Evolutionary conservation across 64 coral and sea anemone genomes (phyloP).

Genomic region (Pocillopora damicornis): DNA sequence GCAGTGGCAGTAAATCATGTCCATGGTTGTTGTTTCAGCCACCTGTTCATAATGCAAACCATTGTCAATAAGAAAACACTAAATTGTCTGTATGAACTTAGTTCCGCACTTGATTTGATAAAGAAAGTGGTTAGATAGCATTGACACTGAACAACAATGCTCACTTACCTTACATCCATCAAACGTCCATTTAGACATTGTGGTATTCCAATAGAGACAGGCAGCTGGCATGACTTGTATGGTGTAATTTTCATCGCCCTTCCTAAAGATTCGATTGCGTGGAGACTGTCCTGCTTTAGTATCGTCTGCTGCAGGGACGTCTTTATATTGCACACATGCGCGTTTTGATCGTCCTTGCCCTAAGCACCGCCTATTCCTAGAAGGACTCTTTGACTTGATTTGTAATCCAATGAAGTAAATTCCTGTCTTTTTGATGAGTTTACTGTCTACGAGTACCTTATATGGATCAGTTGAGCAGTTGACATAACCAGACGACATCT

Average conservation of each 20-base stretch:
- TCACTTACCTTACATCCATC: constrained; percentile 37
- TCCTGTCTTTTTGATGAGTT: not conserved
- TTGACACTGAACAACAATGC: no score
- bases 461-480: constrained; percentile 20
- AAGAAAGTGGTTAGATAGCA: no score
- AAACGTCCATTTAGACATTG: constrained; percentile 8
- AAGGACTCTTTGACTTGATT: not conserved
- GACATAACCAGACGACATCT: not conserved
- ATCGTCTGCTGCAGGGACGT: not conserved
- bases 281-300: not conserved
- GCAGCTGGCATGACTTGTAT: constrained; percentile 20
- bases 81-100: no score
- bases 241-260: constrained; percentile 2
- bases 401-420: constrained; percentile 13
- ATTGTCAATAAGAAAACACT: no score
- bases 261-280: not conserved
- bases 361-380: not conserved
- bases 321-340: constrained; percentile 13
- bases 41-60: not conserved
- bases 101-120: no score
- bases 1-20: constrained; percentile 19
- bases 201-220: constrained; percentile 36
- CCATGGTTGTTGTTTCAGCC: not conserved
- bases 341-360: not conserved
- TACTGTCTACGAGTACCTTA: not conserved